These are phyloP conservation scores for Urechis unicinctus DNA, from an alignment of 2,888 invertebrate species.

Conservation along the genomic window DNA sequence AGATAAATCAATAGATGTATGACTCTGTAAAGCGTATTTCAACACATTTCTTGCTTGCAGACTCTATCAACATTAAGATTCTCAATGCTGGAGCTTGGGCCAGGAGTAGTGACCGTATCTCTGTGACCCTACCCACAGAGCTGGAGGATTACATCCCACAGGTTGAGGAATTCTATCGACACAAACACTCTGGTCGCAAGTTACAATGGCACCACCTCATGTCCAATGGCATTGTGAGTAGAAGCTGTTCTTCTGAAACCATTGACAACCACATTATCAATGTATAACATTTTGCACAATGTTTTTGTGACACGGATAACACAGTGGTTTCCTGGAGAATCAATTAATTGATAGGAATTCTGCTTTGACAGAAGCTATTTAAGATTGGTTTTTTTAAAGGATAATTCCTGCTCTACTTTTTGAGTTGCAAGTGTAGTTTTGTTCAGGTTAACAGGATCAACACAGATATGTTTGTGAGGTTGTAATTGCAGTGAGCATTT, in stretches of 20 bases:
- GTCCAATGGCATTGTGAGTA: slow-evolving; percentile 85
- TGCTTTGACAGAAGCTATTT: no score
- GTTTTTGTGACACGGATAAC: no score
- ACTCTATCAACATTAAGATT: slow-evolving; percentile 91
- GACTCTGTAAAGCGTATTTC: neutral
- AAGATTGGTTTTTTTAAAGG: no score
- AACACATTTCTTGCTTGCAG: slow-evolving; percentile 26
- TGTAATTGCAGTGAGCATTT: no score
- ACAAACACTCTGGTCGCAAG: slow-evolving; percentile 94
- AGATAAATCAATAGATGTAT: neutral
- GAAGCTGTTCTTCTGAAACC: neutral
- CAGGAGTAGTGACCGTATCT: slow-evolving; percentile 80
- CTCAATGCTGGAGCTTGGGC: slow-evolving; percentile 99
- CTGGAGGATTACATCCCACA: slow-evolving; percentile 98
- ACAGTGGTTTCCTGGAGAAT: no score
- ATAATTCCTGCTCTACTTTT: no score
- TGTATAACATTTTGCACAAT: neutral
- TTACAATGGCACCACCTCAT: slow-evolving; percentile 98
- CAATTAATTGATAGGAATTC: no score
- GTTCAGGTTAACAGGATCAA: no score
- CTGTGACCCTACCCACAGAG: slow-evolving; percentile 92
- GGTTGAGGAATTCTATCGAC: slow-evolving; percentile 94
- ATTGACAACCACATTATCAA: neutral
- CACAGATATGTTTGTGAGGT: no score
- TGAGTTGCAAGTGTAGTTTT: no score